A percentile compares a stretch with the other conserved stretches of the same genome.
phyloP scores from a whole-genome alignment of 23 tunicate genomes.

The Styela plicata region DNA sequence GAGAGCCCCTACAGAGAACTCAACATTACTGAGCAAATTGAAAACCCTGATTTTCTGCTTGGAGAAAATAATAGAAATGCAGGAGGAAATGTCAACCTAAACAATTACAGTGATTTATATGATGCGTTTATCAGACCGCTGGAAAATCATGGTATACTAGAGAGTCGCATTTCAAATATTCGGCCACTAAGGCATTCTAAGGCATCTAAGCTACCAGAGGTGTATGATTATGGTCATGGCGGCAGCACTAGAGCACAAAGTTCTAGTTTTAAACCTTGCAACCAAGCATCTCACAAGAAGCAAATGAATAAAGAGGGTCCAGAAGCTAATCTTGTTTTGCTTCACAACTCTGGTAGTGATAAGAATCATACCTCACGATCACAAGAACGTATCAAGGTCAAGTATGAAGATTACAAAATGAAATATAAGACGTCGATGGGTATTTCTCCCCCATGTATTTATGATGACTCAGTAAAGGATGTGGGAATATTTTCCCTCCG shows the following conservation, averaged over 20 bases:
- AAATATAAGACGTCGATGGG: too few species aligned
- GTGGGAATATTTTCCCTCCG: too few species aligned
- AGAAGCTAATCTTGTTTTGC: too few species aligned
- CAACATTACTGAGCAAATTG: too few species aligned
- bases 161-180: not conserved
- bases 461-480: too few species aligned
- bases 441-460: too few species aligned
- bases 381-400: too few species aligned
- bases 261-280: not conserved
- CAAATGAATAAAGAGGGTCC: too few species aligned
- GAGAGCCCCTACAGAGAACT: not conserved
- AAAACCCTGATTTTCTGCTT: not conserved
- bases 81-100: not conserved
- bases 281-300: too few species aligned
- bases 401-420: too few species aligned
- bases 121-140: not conserved
- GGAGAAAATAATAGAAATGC: not conserved
- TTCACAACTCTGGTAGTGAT: too few species aligned
- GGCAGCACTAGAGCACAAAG: not conserved
- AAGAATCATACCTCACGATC: too few species aligned
- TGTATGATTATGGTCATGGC: conserved; percentile 17
- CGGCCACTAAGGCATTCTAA: not conserved
- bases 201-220: not conserved
- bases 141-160: not conserved
- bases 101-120: not conserved